phyloP scores from a whole-genome alignment of 1,140 invertebrate genomes.

The Pseudachorutes palmiensis region DNA sequence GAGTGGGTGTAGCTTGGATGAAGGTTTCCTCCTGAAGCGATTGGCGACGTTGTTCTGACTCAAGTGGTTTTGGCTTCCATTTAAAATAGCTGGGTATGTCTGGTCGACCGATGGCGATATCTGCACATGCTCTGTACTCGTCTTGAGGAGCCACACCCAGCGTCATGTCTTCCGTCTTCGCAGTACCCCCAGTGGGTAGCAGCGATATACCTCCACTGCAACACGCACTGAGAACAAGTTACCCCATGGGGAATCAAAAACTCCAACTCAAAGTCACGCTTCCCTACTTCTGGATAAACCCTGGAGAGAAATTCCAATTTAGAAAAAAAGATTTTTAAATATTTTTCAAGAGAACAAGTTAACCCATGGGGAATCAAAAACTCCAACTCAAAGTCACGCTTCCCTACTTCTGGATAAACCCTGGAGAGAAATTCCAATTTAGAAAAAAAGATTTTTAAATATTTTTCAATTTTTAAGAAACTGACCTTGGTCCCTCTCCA shows the following conservation, averaged over 20 bases:
- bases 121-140: constrained; percentile 76
- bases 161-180: constrained; percentile 25
- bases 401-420: constrained; percentile 68
- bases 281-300: constrained; percentile 68
- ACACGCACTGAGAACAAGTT: constrained; percentile 65
- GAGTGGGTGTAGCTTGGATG: too few species aligned
- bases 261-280: constrained; percentile 64
- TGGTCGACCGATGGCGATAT: constrained; percentile 72
- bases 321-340: too few species aligned
- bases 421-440: constrained; percentile 30
- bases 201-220: constrained; percentile 57
- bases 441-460: too few species aligned
- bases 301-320: constrained; percentile 30
- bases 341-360: constrained; percentile 61
- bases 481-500: constrained; percentile 40
- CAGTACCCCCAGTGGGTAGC: constrained; percentile 36
- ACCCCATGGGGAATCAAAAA: constrained; percentile 59
- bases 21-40: too few species aligned
- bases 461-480: too few species aligned
- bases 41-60: too few species aligned
- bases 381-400: constrained; percentile 64
- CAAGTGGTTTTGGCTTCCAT: too few species aligned
- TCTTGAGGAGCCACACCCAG: constrained; percentile 69
- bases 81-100: too few species aligned
- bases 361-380: constrained; percentile 59